Evolutionary conservation across 2,113 vertebrate species (phyloP), one percentile per base, ranked within the genome.

Genomic region (Planiliza haematocheilus): DNA sequence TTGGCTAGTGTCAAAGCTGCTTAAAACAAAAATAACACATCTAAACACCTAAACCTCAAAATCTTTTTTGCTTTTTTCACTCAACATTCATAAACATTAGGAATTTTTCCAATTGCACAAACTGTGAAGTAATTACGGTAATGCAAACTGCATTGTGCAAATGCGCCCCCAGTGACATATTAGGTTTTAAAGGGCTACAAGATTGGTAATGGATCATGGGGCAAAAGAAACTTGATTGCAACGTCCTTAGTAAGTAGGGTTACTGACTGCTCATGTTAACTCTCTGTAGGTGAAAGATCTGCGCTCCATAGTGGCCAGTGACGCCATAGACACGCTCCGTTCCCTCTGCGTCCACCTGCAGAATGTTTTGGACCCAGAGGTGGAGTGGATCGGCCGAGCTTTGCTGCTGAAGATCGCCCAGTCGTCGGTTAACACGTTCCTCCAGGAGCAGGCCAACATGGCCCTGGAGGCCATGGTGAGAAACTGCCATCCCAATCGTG

Each of bases 201-300:
- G n/a, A n/a, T n/a, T n/a, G n/a, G n/a, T n/a, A n/a, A n/a, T n/a
- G n/a, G n/a, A n/a, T n/a, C n/a, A n/a, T n/a, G n/a, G n/a, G n/a
- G n/a, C n/a, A n/a, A n/a, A n/a, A n/a, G n/a, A n/a, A n/a, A n/a
- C n/a, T n/a, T n/a, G n/a, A n/a, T n/a, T 18, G 17, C 8, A 18
- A 2, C 17, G 17, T 49, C 16, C 1, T 17, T 10, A 46, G 13
- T 5, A 48, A 20, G 17, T 20, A 11, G 11, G 46, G 5, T 3
- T 49, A 11, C 18, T 49, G 46, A 49, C 46, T 49, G 46, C 34
- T 69, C 11, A 45, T 55, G 24, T 55, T 30, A 30, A 30, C 24
- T 30, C 37, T 69, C 48, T 58, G 10, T 69, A 69, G 66, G 18
- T 69, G 7, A 12, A 36, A 38, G 48, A 41, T 14, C 43, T 48